Percentiles rank a stretch among this genome's conserved stretches.
These are phyloP conservation scores for Nasonia giraulti DNA, from an alignment of 1,140 invertebrate genomes.

Conservation along the genomic window DNA sequence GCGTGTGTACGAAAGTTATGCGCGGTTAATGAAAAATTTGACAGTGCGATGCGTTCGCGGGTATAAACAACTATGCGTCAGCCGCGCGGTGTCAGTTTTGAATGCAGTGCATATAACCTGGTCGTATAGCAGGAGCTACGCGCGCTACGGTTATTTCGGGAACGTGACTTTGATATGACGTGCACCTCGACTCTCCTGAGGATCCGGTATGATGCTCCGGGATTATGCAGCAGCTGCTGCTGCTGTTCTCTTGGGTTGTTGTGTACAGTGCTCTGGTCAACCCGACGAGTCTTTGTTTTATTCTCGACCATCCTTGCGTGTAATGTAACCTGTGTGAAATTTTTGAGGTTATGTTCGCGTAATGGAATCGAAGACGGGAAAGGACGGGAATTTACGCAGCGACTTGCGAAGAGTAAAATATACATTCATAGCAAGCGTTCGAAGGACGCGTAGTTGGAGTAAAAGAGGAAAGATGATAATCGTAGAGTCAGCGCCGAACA, in stretches of 20 bases:
- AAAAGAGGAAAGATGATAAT: background rate
- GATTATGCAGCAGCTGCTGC: too few relatives aligned
- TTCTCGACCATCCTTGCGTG: too few relatives aligned
- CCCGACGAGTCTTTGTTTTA: too few relatives aligned
- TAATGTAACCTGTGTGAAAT: too few relatives aligned
- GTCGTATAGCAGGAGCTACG: background rate
- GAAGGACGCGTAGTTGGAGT: background rate
- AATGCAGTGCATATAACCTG: background rate
- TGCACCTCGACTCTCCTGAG: background rate
- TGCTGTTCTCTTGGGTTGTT: too few relatives aligned
- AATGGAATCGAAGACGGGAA: too few relatives aligned
- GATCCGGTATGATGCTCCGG: background rate
- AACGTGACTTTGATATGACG: conserved; percentile 3
- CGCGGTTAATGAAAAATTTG: background rate
- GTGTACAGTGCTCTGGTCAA: too few relatives aligned
- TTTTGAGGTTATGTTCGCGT: too few relatives aligned
- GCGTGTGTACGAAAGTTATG: background rate
- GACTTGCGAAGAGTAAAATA: too few relatives aligned
- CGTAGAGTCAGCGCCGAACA: background rate
- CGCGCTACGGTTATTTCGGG: background rate
- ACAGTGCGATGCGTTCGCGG: background rate
- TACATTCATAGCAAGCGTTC: background rate
- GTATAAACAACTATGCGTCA: background rate
- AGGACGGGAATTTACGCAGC: too few relatives aligned
- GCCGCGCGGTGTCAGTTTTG: background rate